These are phyloP conservation scores for Dendrocopos noguchii DNA, from an alignment of 2,113 vertebrate species.

Conservation along the genomic window DNA sequence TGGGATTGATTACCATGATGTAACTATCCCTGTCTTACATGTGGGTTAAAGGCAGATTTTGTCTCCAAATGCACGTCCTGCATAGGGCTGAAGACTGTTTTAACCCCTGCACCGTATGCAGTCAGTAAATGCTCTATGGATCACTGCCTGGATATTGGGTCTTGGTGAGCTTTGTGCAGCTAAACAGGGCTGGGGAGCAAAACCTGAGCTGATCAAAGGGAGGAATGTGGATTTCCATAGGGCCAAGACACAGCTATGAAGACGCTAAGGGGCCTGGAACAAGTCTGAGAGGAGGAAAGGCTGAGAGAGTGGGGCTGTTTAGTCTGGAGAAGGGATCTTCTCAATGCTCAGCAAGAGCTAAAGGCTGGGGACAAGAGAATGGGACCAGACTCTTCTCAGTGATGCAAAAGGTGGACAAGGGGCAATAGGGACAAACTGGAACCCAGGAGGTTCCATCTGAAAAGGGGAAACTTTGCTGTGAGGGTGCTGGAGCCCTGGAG, in stretches of 20 bases:
- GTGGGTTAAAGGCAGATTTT: conserved; percentile 11
- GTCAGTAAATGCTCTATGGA: neutral
- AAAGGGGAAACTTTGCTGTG: no score
- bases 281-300: no score
- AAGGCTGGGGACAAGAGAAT: no score
- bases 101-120: neutral
- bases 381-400: no score
- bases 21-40: conserved; percentile 7
- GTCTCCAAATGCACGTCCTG: neutral
- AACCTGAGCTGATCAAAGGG: neutral
- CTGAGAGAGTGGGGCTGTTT: no score
- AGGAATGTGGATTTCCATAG: neutral
- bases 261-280: no score
- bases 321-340: no score
- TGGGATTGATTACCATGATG: neutral
- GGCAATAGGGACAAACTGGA: no score
- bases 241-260: neutral
- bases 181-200: neutral
- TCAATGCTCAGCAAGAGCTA: no score
- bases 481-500: no score
- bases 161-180: neutral
- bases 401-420: no score
- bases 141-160: neutral
- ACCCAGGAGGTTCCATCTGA: no score
- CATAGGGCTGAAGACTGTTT: neutral